Evolutionary conservation across 2,797 vertebrate genomes (phyloP).

Genomic region (Florisuga fusca): DNA sequence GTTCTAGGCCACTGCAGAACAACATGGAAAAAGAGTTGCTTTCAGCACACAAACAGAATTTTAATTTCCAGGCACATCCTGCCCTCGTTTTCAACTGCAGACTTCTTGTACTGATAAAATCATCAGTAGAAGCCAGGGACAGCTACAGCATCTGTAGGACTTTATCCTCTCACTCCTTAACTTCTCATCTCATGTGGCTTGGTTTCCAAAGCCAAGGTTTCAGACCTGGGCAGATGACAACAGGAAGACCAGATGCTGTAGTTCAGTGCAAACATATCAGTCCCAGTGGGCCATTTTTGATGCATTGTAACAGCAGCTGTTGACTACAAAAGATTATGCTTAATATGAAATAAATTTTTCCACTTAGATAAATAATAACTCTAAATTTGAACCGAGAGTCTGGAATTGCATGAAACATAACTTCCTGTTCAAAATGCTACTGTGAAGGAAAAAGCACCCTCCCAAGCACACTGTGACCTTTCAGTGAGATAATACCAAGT

Average conservation of each 20-base stretch:
- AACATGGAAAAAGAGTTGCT: not conserved
- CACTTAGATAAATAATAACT: not conserved
- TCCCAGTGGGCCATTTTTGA: not conserved
- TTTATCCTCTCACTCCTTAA: not conserved
- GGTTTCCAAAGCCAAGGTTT: not conserved
- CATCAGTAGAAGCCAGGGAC: not conserved
- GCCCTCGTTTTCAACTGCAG: not conserved
- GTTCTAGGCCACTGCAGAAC: not conserved
- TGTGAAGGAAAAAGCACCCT: not conserved
- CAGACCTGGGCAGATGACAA: not conserved
- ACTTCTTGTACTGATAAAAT: not conserved
- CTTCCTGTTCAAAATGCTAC: not conserved
- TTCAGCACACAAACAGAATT: not conserved
- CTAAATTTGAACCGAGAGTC: not conserved
- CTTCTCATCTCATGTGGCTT: rapidly evolving
- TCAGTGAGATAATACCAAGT: not conserved
- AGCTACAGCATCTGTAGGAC: not conserved
- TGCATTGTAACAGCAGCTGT: conserved; percentile 9
- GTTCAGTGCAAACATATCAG: conserved; percentile 10
- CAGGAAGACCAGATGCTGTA: not conserved
- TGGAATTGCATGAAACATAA: not conserved
- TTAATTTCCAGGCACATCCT: not conserved
- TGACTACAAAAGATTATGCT: not conserved
- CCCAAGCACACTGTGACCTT: conserved; percentile 22
- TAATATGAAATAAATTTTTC: not conserved